Conservation (phyloP, 2,888 invertebrate species). For the Disparrhopalites patrizii region DNA sequence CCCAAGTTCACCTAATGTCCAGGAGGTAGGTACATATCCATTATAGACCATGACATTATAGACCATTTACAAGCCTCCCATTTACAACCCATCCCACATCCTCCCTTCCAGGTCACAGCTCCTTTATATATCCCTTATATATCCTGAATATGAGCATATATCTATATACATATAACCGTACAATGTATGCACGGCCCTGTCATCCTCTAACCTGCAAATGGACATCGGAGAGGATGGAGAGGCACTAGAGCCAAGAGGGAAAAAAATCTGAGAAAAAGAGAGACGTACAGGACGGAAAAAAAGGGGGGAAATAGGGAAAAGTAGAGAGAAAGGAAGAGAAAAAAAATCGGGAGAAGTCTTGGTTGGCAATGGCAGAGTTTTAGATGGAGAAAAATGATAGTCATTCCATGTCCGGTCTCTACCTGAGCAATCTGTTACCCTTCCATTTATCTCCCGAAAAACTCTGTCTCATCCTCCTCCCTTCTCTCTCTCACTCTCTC, state of each 20-base stretch:
- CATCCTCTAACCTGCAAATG: slow-evolving; percentile 7
- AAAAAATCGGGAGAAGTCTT: slow-evolving; percentile 20
- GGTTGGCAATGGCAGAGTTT: slow-evolving; percentile 28
- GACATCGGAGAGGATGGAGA: not conserved
- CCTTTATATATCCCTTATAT: too few relatives aligned
- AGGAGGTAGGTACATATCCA: too few relatives aligned
- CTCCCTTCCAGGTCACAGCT: too few relatives aligned
- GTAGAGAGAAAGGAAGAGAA: slow-evolving; percentile 14
- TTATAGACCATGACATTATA: too few relatives aligned
- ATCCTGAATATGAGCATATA: too few relatives aligned
- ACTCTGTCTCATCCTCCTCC: slow-evolving; percentile 43
- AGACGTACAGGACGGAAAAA: too few relatives aligned
- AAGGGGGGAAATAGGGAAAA: slow-evolving; percentile 4
- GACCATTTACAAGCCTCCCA: too few relatives aligned
- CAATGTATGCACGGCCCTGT: too few relatives aligned
- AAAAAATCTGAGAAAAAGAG: slow-evolving; percentile 23
- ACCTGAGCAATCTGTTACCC: slow-evolving; percentile 49
- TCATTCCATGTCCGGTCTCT: slow-evolving; percentile 47
- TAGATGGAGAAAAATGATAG: slow-evolving; percentile 49
- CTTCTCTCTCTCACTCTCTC: slow-evolving; percentile 39
- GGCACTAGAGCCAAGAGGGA: not conserved
- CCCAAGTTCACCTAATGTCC: too few relatives aligned
- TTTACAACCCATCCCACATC: too few relatives aligned
- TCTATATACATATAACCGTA: too few relatives aligned
- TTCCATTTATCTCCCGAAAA: slow-evolving; percentile 48